These are phyloP conservation scores for Macropodus opercularis DNA, from an alignment of 2,797 vertebrate species.

Conservation along the genomic window DNA sequence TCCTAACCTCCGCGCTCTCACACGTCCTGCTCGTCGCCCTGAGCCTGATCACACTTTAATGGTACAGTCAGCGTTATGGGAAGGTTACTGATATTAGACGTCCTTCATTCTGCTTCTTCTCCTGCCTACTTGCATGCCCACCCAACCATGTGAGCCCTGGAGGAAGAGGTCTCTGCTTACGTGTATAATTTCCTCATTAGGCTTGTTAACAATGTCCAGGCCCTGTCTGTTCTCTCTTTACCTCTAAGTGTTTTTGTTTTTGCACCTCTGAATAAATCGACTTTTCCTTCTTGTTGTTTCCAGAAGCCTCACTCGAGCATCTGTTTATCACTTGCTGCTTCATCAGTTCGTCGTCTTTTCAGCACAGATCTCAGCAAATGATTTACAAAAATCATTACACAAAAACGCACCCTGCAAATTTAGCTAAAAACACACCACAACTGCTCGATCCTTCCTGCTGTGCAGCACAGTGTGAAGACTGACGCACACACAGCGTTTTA, in stretches of 20 bases:
- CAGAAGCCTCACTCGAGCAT: constrained; percentile 38
- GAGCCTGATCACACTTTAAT: constrained; percentile 36
- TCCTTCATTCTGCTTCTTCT: constrained; percentile 13
- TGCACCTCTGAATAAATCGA: constrained; percentile 59
- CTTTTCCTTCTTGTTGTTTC: constrained; percentile 49
- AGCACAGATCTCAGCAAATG: constrained; percentile 47
- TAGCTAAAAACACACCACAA: constrained; percentile 29
- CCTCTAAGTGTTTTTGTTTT: constrained; percentile 31
- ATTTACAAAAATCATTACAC: constrained; percentile 21
- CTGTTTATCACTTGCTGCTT: constrained; percentile 36
- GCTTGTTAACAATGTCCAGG: constrained; percentile 66
- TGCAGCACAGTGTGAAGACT: constrained; percentile 39
- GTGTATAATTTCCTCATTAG: constrained; percentile 75
- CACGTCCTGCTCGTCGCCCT: constrained; percentile 23
- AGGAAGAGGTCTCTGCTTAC: constrained; percentile 58
- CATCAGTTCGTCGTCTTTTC: constrained; percentile 40
- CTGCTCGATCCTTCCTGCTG: constrained; percentile 29
- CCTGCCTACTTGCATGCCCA: constrained; percentile 23
- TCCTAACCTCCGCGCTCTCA: constrained; percentile 21
- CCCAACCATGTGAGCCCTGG: constrained; percentile 43
- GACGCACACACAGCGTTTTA: constrained; percentile 65
- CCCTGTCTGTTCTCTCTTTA: constrained; percentile 35
- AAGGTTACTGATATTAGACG: constrained; percentile 42
- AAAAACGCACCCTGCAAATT: constrained; percentile 14
- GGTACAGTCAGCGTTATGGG: constrained; percentile 46